Base-by-base conservation (phyloP, 1,140 invertebrate genomes). In the Drosophila tsacasi region DNA sequence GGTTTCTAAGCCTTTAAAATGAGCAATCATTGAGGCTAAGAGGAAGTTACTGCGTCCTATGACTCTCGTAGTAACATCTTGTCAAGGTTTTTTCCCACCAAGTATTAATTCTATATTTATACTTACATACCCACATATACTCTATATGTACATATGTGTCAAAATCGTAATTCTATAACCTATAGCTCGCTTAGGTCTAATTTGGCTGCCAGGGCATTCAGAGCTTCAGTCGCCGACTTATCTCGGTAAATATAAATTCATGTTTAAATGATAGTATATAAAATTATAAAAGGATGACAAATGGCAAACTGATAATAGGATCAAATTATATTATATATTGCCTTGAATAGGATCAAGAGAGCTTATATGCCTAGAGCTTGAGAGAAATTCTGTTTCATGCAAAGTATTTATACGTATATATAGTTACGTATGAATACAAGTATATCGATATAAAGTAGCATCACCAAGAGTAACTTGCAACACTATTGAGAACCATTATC, bases 171-270 rank as follows among this genome's bases (percentile, higher is more conserved):
- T 57, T 57, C 21, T 57, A 57, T 57, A 57, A 57, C 32, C 54
- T 57, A 57, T 57, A 57, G 54, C 52, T 37, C 52, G 21, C 52
- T 37, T 55, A 55, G 54, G 54, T 39, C 54, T 57, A n/a, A 39
- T 39, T 57, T 57, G 54, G 35, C 54, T 39, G 21, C 52, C 52
- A 37, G 52, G 32, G 52, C 32, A 55, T 37, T 55, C 52, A 37
- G 32, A 55, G 52, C 32, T 17, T 17, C 52, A 55, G 15, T 55
- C 52, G 52, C 52, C 52, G 52, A 55, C 32, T 55, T 37, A 55
- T 55, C 21, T 55, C 52, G 52, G 52, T 55, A 55, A 55, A 55
- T 55, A 55, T 55, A 37, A 55, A 37, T 23, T 23, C 15, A 37
- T 37, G 32, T 37, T 55, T 55, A 17, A 21, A 55, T 23, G 19